These are phyloP conservation scores for Bambusicola thoracicus DNA, from an alignment of 2,113 vertebrate species.

Conservation along the genomic window DNA sequence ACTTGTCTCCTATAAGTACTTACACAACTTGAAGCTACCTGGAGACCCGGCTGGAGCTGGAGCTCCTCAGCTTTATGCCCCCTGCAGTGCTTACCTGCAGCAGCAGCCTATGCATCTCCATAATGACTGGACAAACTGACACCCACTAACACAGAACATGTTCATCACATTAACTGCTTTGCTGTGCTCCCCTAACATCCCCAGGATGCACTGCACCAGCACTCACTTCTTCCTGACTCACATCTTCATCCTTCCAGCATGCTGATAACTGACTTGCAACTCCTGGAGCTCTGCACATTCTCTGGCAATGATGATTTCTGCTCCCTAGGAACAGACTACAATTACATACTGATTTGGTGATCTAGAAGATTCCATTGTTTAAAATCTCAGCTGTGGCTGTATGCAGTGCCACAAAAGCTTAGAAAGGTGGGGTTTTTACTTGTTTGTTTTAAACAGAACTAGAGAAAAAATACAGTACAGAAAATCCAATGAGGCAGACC, in stretches of 20 bases:
- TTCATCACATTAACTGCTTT: not conserved
- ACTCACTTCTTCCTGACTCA: not conserved
- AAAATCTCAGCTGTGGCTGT: constrained; percentile 28
- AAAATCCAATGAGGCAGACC: not conserved
- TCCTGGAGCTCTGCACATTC: not conserved
- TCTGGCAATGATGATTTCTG: not conserved
- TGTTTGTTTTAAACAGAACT: not conserved
- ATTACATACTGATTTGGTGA: not conserved
- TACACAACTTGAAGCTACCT: not conserved
- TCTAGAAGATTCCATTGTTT: not conserved
- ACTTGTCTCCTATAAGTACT: not conserved
- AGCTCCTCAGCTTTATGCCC: not conserved
- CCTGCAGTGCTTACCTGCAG: fast-evolving
- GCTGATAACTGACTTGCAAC: not conserved
- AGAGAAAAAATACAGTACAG: not conserved
- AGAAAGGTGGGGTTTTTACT: not conserved
- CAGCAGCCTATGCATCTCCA: not conserved
- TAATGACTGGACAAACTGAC: fast-evolving
- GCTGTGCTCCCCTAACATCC: not conserved
- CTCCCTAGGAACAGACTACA: not conserved
- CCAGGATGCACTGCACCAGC: not conserved
- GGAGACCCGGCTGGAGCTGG: not conserved
- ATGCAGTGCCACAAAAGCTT: constrained; percentile 7
- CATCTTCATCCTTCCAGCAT: not conserved
- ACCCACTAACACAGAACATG: fast-evolving